These are phyloP conservation scores for Paraescarpia echinospica DNA, from an alignment of 1,140 invertebrate species.

Conservation along the genomic window DNA sequence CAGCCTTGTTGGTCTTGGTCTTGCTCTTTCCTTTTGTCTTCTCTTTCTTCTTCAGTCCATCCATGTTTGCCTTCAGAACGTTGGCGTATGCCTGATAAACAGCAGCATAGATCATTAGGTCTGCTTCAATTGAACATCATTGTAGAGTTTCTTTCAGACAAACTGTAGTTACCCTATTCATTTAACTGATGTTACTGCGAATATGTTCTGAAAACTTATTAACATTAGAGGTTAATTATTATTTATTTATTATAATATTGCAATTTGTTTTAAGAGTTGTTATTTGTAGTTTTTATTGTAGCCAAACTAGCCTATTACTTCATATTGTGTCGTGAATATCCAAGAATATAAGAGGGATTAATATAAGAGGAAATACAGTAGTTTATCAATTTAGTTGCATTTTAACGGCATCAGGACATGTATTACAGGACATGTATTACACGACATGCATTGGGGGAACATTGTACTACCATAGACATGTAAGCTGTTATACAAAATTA, in stretches of 20 bases:
- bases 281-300: too few relatives aligned
- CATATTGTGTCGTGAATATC: neutral
- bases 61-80: conserved; percentile 81
- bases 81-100: conserved; percentile 71
- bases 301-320: too few relatives aligned
- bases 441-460: neutral
- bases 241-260: too few relatives aligned
- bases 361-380: neutral
- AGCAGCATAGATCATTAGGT: conserved; percentile 10
- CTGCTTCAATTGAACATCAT: neutral
- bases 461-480: neutral
- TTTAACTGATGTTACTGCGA: too few relatives aligned
- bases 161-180: too few relatives aligned
- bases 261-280: too few relatives aligned
- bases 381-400: neutral
- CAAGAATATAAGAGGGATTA: neutral
- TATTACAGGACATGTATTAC: too few relatives aligned
- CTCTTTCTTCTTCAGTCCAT: conserved; percentile 82
- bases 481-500: neutral
- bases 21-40: conserved; percentile 70
- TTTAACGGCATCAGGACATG: too few relatives aligned
- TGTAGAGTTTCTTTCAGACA: neutral
- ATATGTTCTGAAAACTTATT: too few relatives aligned
- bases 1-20: conserved; percentile 65
- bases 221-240: too few relatives aligned